Percentiles rank a stretch among this genome's conserved stretches.
Evolutionary conservation across 1,140 invertebrate genomes (phyloP).

Genomic region (Notospermus geniculatus): DNA sequence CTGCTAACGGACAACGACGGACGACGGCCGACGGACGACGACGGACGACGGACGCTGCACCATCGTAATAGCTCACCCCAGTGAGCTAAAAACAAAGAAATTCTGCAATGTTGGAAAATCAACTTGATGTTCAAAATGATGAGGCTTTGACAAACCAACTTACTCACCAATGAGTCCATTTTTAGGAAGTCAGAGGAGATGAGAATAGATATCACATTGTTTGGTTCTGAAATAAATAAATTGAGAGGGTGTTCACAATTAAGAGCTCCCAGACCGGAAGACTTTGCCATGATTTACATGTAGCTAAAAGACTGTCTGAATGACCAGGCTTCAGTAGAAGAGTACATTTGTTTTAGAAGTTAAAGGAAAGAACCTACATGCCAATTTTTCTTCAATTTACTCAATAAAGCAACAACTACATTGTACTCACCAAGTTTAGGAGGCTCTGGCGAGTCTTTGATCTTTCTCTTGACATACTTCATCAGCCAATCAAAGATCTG

Average conservation of each 20-base stretch:
- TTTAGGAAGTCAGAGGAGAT: conserved; percentile 91
- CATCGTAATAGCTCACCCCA: no score
- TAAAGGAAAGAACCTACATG: no score
- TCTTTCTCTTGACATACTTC: conserved; percentile 72
- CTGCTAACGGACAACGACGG: no score
- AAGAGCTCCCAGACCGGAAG: background rate
- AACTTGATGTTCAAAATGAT: background rate
- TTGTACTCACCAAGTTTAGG: conserved; percentile 69
- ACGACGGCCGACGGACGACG: no score
- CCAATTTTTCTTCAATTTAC: no score
- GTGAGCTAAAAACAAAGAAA: background rate
- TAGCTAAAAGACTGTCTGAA: no score
- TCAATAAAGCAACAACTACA: no score
- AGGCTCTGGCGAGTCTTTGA: conserved; percentile 54
- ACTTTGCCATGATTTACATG: background rate
- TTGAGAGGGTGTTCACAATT: background rate
- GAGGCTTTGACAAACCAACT: background rate
- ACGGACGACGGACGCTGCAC: no score
- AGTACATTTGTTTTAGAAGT: no score
- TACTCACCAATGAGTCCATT: conserved; percentile 78
- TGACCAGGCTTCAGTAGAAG: no score
- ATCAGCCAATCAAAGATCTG: conserved; percentile 95
- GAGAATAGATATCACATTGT: conserved; percentile 85
- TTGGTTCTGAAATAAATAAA: conserved; percentile 63
- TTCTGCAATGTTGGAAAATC: no score